Evolutionary conservation across 2,888 invertebrate genomes (phyloP).

Genomic region (Tachina grossa): DNA sequence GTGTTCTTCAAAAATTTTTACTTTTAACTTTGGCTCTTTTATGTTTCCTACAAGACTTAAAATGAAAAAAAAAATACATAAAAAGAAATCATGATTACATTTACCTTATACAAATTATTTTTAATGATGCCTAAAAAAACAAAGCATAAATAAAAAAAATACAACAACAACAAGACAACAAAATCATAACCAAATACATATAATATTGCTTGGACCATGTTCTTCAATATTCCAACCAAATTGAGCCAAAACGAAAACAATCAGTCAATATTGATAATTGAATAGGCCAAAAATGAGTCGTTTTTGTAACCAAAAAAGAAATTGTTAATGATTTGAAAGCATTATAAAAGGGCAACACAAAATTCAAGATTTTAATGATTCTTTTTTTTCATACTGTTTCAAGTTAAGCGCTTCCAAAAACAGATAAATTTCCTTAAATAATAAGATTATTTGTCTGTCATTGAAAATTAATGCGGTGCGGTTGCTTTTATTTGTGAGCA

Average conservation of each 20-base stretch:
- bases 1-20: constrained; percentile 21
- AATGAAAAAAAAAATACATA: neutral
- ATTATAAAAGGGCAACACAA: constrained; percentile 19
- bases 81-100: constrained; percentile 54
- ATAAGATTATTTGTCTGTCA: constrained; percentile 12
- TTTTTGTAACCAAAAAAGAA: constrained; percentile 54
- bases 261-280: constrained; percentile 50
- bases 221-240: constrained; percentile 19
- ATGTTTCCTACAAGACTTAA: constrained; percentile 25
- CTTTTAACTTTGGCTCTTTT: constrained; percentile 31
- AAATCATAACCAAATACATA: constrained; percentile 50
- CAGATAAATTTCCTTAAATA: constrained; percentile 49
- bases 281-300: constrained; percentile 39
- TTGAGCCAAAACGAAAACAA: constrained; percentile 40
- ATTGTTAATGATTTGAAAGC: constrained; percentile 48
- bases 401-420: constrained; percentile 33
- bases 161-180: constrained; percentile 41
- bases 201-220: constrained; percentile 36
- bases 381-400: neutral
- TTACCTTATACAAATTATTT: constrained; percentile 77
- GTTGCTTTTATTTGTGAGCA: neutral
- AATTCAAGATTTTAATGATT: constrained; percentile 19
- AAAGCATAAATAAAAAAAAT: neutral
- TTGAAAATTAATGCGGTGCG: neutral
- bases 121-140: constrained; percentile 79